Base-by-base conservation (phyloP, 2,797 vertebrate genomes). In the Coluber constrictor region DNA sequence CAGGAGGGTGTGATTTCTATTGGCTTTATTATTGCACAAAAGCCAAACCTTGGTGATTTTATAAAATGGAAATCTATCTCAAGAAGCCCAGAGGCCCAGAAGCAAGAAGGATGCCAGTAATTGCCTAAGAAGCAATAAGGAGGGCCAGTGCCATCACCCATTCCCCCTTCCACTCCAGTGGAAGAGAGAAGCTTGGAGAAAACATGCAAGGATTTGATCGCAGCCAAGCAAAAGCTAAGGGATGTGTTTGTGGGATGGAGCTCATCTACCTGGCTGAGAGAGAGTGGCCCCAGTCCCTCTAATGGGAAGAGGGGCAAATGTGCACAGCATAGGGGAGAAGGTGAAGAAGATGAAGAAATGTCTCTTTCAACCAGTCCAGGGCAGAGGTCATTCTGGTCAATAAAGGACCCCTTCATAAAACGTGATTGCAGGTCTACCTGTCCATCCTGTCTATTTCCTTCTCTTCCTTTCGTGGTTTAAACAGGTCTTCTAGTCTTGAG, bases 71-170 rank as follows among this genome's bases (percentile, higher is more conserved):
- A 86, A 29, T 5, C 63, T 66, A 4, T n/a, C 29, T 66, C 13
- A 12, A n/a, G 27, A 54, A 86, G 16, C 86, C 51, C 25, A 86
- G 27, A 27, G 27, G 2, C 51, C 47, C 25, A 86, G 27, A 51
- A 20, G 12, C 47, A 54, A 86, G 86, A 27, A 27, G 47, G 25
- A 47, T 16, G 95, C 93, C 95, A 94, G 94, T 25, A 95, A 93
- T 88, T 90, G 94, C 95, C 94, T 93, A 91, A 92, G 92, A 86
- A 96, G 91, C 88, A 94, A 94, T 93, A 94, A 87, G 92, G 90
- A 93, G 56, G 95, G 94, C 86, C 88, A 93, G 92, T 25, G 5
- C n/a, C 1, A 15, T 4, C 60, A 1, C 37, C 25, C 23, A 37
- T 18, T 10, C 87, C 43, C n/a, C 6, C 3, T 9, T 3, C 57